Base-by-base conservation (phyloP, 2,113 vertebrate species). In the Muntiacus reevesi region DNA sequence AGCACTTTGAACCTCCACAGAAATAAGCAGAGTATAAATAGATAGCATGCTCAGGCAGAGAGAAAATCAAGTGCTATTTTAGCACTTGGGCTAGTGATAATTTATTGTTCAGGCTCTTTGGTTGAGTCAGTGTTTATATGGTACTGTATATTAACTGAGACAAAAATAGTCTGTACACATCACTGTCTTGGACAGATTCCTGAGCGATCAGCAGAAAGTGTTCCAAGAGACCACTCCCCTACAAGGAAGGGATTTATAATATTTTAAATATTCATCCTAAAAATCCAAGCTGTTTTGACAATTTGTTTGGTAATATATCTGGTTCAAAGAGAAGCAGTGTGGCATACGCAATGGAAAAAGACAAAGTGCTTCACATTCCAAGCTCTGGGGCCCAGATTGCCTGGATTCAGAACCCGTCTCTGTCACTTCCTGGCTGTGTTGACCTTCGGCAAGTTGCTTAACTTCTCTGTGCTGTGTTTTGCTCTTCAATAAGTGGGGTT, bases 21-120 rank as follows among this genome's bases (percentile, higher is more conserved):
- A 96, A 98, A 95, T 94, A 95, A 97, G 96, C 91, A 76, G n/a
- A 96, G 71, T 97, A 97, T 98, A 98, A 98, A 98, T 98, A 98
- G 98, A 91, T n/a, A 76, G 86, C 91, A n/a, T 88, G 95, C 95
- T 97, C 55, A 21, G 96, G 98, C 97, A 95, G 88, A 95, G 85
- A 94, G 92, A 96, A 94, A 97, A 97, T 33, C 97, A 55, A 97
- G 95, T 43, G 94, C 98, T 98, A 89, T 97, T 97, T 98, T 97
- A 96, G 95, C 97, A 81, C 95, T 98, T 36, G 93, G 92, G 79
- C 95, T 87, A 89, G 97, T 88, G 94, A 89, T 97, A 97, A 97
- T 98, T 97, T 98, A 97, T 97, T 95, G 95, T 91, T 87, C 54
- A 15, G 83, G n/a, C 96, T 95, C 91, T 93, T 76, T 33, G 21